Conservation (phyloP, 1,140 invertebrate genomes). For the Agrypnia vestita region DNA sequence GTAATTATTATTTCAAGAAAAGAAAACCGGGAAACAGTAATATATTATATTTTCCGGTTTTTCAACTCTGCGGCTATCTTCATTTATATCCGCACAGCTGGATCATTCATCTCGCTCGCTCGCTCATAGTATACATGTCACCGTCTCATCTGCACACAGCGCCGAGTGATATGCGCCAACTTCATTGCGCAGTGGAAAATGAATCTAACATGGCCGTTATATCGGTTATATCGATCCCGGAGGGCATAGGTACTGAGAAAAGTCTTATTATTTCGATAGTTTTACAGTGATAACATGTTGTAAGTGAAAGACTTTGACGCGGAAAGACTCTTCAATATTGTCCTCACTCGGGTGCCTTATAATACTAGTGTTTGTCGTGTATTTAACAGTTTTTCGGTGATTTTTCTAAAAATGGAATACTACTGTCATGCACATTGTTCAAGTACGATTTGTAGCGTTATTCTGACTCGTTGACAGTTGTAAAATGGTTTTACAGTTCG, state of each 20-base stretch:
- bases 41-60: slow-evolving; percentile 26
- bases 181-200: slow-evolving; percentile 51
- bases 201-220: slow-evolving; percentile 47
- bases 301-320: slow-evolving; percentile 21
- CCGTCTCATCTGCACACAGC: not conserved
- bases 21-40: slow-evolving; percentile 19
- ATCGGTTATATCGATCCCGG: slow-evolving; percentile 50
- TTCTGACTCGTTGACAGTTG: slow-evolving; percentile 31
- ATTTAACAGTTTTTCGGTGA: slow-evolving; percentile 32
- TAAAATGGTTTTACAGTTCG: slow-evolving; percentile 23
- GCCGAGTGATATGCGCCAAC: slow-evolving; percentile 43
- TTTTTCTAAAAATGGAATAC: slow-evolving; percentile 49
- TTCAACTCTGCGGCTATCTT: slow-evolving; percentile 37
- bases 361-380: slow-evolving; percentile 39
- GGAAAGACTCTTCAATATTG: slow-evolving; percentile 3
- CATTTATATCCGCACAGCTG: slow-evolving; percentile 45
- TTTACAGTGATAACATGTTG: slow-evolving; percentile 23
- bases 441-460: slow-evolving; percentile 14
- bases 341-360: slow-evolving; percentile 39
- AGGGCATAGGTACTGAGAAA: slow-evolving; percentile 40
- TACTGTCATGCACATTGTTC: slow-evolving; percentile 50
- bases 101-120: not conserved
- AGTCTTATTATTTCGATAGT: slow-evolving; percentile 49
- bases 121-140: not conserved
- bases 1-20: slow-evolving; percentile 21